These are phyloP conservation scores for Peromyscus polionotus DNA, from an alignment of 2,113 vertebrate genomes.

Conservation along the genomic window DNA sequence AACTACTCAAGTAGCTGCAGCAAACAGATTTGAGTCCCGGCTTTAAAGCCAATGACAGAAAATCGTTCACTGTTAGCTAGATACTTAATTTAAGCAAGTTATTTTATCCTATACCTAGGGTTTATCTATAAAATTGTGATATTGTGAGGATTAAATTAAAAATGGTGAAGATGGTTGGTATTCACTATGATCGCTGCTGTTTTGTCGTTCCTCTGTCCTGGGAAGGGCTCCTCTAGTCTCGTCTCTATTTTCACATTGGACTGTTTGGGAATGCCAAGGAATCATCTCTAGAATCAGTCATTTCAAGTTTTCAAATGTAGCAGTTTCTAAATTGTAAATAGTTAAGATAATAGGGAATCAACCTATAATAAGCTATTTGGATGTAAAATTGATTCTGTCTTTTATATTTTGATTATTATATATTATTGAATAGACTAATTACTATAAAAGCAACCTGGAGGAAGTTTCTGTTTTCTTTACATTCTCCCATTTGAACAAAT, in stretches of 20 bases:
- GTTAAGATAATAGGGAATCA: conserved; percentile 26
- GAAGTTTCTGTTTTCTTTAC: conserved; percentile 16
- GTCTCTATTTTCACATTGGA: background rate
- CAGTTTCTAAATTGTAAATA: conserved; percentile 14
- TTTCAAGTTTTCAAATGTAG: conserved; percentile 33
- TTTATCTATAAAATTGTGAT: conserved; percentile 11
- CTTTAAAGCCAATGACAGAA: background rate
- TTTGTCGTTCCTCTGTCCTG: conserved; percentile 15
- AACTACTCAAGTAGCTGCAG: background rate
- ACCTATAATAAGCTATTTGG: background rate
- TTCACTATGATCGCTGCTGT: conserved; percentile 2
- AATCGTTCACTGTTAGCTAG: background rate
- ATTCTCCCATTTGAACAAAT: conserved; percentile 37
- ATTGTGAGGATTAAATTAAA: conserved; percentile 32
- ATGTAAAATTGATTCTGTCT: conserved; percentile 15
- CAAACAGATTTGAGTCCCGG: background rate
- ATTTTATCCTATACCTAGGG: background rate
- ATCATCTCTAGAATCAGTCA: background rate
- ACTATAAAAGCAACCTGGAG: background rate
- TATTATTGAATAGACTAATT: conserved; percentile 38
- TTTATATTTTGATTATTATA: conserved; percentile 34
- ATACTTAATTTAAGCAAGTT: background rate
- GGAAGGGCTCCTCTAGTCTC: background rate
- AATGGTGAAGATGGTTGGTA: background rate
- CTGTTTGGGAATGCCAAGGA: conserved; percentile 1